These are phyloP conservation scores for Troides aeacus DNA, from an alignment of 2,888 invertebrate species.

Conservation along the genomic window DNA sequence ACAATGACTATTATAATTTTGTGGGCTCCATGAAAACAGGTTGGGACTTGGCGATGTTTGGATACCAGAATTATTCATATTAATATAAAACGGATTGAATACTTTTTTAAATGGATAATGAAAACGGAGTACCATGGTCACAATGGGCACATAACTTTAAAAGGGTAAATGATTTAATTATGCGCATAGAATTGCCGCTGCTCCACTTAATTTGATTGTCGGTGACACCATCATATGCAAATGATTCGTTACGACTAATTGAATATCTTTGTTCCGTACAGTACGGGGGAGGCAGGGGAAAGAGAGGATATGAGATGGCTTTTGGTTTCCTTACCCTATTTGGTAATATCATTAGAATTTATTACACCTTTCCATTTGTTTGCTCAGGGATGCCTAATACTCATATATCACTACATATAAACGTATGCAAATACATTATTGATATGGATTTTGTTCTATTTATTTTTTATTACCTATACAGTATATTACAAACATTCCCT, in stretches of 20 bases:
- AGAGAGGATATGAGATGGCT: slow-evolving; percentile 49
- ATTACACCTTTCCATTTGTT: slow-evolving; percentile 31
- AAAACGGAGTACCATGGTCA: slow-evolving; percentile 35
- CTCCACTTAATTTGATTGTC: slow-evolving; percentile 73
- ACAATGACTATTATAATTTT: too few relatives aligned
- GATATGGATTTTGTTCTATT: background rate
- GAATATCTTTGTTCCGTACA: slow-evolving; percentile 70
- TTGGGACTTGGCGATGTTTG: too few relatives aligned
- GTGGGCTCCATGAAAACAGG: too few relatives aligned
- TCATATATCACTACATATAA: background rate
- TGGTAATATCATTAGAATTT: slow-evolving; percentile 34
- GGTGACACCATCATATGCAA: slow-evolving; percentile 72
- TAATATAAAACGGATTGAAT: too few relatives aligned
- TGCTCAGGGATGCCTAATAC: background rate
- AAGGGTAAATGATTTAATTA: slow-evolving; percentile 72
- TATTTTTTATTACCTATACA: background rate
- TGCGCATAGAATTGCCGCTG: slow-evolving; percentile 62
- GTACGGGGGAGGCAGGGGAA: slow-evolving; percentile 35
- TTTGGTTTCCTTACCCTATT: slow-evolving; percentile 44
- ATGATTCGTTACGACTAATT: slow-evolving; percentile 72
- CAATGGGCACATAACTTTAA: slow-evolving; percentile 49
- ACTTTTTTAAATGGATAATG: background rate
- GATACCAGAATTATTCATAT: background rate
- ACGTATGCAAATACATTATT: background rate
- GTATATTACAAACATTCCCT: too few relatives aligned